A percentile compares a stretch with the other conserved stretches of the same genome.
Evolutionary conservation across 2,113 vertebrate species (phyloP).

Genomic region (Chaenocephalus aceratus): DNA sequence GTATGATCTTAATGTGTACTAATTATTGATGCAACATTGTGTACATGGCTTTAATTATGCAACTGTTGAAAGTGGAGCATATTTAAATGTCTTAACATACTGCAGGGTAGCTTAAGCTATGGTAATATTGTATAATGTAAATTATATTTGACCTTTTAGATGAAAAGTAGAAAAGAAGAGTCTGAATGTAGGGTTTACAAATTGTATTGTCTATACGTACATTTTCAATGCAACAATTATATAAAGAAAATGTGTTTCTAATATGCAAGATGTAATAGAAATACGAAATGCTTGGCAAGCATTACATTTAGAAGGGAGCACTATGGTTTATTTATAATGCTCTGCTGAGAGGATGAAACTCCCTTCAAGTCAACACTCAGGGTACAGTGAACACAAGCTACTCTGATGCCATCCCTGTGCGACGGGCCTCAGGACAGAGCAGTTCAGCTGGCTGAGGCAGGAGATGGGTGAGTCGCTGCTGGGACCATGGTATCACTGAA

Average conservation of each 20-base stretch:
- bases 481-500: background rate
- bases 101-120: no score
- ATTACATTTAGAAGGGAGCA: background rate
- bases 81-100: no score
- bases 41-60: no score
- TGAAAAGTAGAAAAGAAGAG: no score
- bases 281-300: background rate
- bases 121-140: no score
- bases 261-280: no score
- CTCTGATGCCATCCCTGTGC: constrained; percentile 53
- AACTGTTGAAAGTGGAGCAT: no score
- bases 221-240: background rate
- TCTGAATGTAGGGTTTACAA: background rate
- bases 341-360: background rate
- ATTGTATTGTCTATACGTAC: background rate
- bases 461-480: constrained; percentile 51
- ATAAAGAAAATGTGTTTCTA: background rate
- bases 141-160: no score
- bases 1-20: no score
- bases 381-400: rapidly evolving
- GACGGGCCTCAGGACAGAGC: constrained; percentile 57
- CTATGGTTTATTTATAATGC: background rate
- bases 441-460: constrained; percentile 21
- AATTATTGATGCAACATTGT: no score
- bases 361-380: background rate